A percentile compares a stretch with the other conserved stretches of the same genome.
phyloP scores from a whole-genome alignment of 2,888 invertebrate genomes.

The Phyllotreta cruciferae region DNA sequence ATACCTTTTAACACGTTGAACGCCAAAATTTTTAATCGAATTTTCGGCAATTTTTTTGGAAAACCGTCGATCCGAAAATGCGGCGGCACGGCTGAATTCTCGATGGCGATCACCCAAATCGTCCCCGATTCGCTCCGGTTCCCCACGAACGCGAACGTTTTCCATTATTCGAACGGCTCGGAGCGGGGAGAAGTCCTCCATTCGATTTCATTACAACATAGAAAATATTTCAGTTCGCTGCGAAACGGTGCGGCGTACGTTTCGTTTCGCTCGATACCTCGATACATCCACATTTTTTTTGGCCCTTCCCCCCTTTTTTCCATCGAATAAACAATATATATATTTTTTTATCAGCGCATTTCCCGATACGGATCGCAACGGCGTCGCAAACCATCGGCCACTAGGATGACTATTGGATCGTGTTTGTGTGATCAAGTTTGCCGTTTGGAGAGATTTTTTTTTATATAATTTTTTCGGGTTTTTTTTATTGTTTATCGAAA shows the following conservation, averaged over 20 bases:
- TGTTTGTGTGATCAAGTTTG: slow-evolving; percentile 30
- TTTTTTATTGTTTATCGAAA: slow-evolving; percentile 14
- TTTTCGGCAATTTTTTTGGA: background rate
- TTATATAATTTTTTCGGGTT: slow-evolving; percentile 2
- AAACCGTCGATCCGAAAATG: background rate
- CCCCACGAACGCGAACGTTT: slow-evolving; percentile 21
- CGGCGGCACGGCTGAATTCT: background rate
- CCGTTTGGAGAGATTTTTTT: slow-evolving; percentile 20
- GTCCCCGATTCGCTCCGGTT: slow-evolving; percentile 27
- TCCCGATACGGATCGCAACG: slow-evolving; percentile 10
- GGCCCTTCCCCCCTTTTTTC: background rate
- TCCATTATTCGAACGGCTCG: slow-evolving; percentile 26
- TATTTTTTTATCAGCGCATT: slow-evolving; percentile 16
- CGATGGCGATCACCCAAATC: slow-evolving; percentile 25
- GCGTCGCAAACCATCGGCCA: slow-evolving; percentile 2
- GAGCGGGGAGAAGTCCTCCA: slow-evolving; percentile 20
- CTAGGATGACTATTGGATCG: slow-evolving; percentile 12
- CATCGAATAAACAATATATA: slow-evolving; percentile 8
- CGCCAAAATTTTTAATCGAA: too few species aligned
- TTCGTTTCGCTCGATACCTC: background rate
- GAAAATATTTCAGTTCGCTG: slow-evolving; percentile 17
- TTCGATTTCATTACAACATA: slow-evolving; percentile 15
- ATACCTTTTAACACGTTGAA: too few species aligned
- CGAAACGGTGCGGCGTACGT: background rate
- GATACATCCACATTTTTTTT: too few species aligned